Evolutionary conservation across 2,113 vertebrate species (phyloP).

Genomic region (Saccopteryx bilineata): DNA sequence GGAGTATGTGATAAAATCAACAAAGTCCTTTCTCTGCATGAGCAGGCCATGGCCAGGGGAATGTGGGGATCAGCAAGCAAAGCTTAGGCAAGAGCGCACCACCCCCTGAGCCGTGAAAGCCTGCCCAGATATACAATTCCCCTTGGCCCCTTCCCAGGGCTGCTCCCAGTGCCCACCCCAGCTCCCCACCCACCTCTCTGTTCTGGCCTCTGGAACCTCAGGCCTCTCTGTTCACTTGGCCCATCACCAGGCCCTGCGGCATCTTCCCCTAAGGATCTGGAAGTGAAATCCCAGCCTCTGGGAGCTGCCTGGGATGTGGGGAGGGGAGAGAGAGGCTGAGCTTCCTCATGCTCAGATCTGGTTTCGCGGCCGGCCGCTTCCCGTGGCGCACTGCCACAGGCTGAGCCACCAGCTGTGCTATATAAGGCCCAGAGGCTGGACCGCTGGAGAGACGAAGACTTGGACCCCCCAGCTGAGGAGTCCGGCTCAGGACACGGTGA

Average conservation of each 20-base stretch:
- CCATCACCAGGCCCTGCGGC: background rate
- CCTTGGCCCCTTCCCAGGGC: conserved; percentile 8
- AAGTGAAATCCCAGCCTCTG: conserved; percentile 48
- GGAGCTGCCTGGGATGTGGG: conserved; percentile 60
- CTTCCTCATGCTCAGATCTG: conserved; percentile 86
- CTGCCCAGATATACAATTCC: conserved; percentile 33
- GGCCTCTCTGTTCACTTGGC: conserved; percentile 47
- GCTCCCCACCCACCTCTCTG: background rate
- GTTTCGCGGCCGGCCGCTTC: conserved; percentile 83
- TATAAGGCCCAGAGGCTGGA: conserved; percentile 85
- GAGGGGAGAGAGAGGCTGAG: conserved; percentile 75
- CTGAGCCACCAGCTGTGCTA: conserved; percentile 87
- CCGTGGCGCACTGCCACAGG: conserved; percentile 88
- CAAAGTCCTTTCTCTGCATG: conserved; percentile 47
- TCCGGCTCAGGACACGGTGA: conserved; percentile 79
- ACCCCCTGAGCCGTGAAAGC: background rate
- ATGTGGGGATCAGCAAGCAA: background rate
- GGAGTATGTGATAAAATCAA: conserved; percentile 52
- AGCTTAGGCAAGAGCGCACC: conserved; percentile 9
- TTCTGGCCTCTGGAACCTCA: background rate
- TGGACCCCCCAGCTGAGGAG: conserved; percentile 70
- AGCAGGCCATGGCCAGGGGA: background rate
- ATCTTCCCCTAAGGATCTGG: conserved; percentile 43
- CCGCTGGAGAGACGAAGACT: conserved; percentile 62
- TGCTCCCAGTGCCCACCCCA: background rate